A percentile compares a stretch with the other conserved stretches of the same genome.
Evolutionary conservation across 2,797 vertebrate genomes (phyloP).

Genomic region (Sebastes itinus): DNA sequence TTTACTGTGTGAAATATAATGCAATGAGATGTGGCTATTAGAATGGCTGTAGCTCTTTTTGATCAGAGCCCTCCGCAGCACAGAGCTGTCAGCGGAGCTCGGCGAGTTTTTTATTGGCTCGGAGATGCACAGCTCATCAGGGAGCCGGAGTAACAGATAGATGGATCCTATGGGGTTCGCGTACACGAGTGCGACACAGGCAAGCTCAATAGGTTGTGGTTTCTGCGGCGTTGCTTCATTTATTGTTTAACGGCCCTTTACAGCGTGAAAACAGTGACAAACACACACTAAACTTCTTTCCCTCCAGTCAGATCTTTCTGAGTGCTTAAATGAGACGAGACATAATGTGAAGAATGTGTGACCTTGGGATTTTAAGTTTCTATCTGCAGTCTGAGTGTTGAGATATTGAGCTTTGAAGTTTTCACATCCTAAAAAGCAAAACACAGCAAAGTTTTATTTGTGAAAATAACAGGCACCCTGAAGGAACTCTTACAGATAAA

Average conservation of each 20-base stretch:
- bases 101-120: constrained; percentile 70
- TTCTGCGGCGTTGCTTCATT: constrained; percentile 23
- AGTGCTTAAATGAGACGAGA: background rate
- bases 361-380: background rate
- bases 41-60: constrained; percentile 77
- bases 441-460: background rate
- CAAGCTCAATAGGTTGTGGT: constrained; percentile 21
- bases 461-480: background rate
- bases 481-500: background rate
- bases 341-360: background rate
- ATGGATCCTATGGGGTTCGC: constrained; percentile 56
- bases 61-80: constrained; percentile 69
- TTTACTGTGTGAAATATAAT: constrained; percentile 83
- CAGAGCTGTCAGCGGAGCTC: constrained; percentile 69
- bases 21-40: constrained; percentile 78
- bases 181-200: constrained; percentile 22
- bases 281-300: background rate
- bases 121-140: constrained; percentile 60
- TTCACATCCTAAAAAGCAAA: background rate
- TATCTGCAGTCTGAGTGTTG: background rate
- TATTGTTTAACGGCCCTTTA: background rate
- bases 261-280: background rate
- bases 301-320: background rate
- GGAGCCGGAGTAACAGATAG: constrained; percentile 52
- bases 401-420: background rate